These are phyloP conservation scores for Drosophila cognata DNA, from an alignment of 2,888 invertebrate genomes.

Conservation along the genomic window DNA sequence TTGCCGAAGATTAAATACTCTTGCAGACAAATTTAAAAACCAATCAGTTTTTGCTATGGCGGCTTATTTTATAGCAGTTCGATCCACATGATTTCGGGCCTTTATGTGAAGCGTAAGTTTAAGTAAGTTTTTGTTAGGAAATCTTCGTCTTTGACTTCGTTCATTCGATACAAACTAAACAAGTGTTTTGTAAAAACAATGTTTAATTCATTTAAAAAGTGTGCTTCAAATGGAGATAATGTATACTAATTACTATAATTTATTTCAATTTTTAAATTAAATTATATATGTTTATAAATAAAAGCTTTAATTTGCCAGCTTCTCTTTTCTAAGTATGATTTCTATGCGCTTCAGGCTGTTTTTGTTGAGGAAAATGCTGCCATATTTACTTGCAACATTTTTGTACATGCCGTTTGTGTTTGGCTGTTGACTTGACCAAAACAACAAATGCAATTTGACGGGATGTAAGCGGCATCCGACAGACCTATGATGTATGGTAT, in stretches of 20 bases:
- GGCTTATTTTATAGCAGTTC: not conserved
- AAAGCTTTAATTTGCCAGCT: not conserved
- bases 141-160: not conserved
- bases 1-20: not conserved
- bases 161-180: not conserved
- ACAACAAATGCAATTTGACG: constrained; percentile 36
- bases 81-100: not conserved
- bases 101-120: not conserved
- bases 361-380: not conserved
- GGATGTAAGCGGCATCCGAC: constrained; percentile 30
- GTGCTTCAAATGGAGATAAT: not conserved
- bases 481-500: constrained; percentile 10
- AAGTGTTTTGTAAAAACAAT: not conserved
- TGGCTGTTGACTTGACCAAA: constrained; percentile 43
- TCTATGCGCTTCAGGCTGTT: not conserved
- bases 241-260: not conserved
- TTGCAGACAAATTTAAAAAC: not conserved
- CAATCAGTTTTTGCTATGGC: not conserved
- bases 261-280: not conserved
- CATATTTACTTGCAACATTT: constrained; percentile 18
- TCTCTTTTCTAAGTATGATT: not conserved
- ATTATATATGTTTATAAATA: not conserved
- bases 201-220: not conserved
- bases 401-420: constrained; percentile 10
- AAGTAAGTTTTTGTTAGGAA: not conserved